phyloP scores from a whole-genome alignment of 2,113 vertebrate genomes.

The Myrmecophaga tridactyla region DNA sequence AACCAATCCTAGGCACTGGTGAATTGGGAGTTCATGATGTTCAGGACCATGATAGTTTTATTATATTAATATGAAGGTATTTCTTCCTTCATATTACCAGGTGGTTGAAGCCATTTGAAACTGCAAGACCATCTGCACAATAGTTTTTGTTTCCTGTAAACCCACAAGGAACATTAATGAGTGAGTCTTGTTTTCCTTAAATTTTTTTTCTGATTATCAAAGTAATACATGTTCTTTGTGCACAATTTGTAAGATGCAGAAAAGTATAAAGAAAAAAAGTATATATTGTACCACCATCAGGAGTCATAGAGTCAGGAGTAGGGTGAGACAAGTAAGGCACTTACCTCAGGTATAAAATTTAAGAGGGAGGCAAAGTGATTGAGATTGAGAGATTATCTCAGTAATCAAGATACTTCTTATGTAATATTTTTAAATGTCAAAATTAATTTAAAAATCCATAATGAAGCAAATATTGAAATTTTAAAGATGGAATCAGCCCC shows the following conservation, averaged over 20 bases:
- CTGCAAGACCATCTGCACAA: constrained; percentile 81
- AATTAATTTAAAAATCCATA: background rate
- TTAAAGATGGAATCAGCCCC: background rate
- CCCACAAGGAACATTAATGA: constrained; percentile 90
- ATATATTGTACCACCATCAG: background rate
- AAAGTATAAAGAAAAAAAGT: background rate
- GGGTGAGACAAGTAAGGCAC: background rate
- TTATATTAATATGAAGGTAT: background rate
- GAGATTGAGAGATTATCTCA: background rate
- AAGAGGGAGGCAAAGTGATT: background rate
- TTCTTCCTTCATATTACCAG: constrained; percentile 79
- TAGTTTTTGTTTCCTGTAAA: constrained; percentile 91
- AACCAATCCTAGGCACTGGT: background rate
- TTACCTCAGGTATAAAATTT: background rate
- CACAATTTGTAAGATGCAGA: constrained; percentile 11
- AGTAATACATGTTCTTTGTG: background rate
- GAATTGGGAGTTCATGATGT: background rate
- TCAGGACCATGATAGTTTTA: background rate
- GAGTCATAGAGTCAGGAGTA: background rate
- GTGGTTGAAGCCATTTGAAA: constrained; percentile 87
- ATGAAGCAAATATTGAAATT: constrained; percentile 15
- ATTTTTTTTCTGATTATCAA: constrained; percentile 11
- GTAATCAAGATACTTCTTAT: constrained; percentile 37
- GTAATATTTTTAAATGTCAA: background rate
- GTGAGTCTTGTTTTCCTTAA: constrained; percentile 63